These are phyloP conservation scores for Tanypteryx hageni DNA, from an alignment of 2,888 invertebrate species.

Conservation along the genomic window DNA sequence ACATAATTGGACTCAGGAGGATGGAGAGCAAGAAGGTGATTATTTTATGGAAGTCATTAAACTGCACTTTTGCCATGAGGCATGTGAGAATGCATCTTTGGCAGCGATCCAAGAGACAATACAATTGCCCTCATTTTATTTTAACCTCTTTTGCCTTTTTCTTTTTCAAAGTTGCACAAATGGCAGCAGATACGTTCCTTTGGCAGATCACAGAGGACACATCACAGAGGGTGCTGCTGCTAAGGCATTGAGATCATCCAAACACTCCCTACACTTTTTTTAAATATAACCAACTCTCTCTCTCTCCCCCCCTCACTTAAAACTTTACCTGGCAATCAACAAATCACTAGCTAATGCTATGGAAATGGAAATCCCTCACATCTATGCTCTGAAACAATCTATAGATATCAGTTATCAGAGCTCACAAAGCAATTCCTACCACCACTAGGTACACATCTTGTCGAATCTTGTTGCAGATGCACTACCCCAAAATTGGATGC, in stretches of 20 bases:
- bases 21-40: background rate
- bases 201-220: constrained; percentile 30
- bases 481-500: background rate
- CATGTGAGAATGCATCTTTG: constrained; percentile 44
- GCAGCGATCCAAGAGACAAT: constrained; percentile 26
- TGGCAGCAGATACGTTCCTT: constrained; percentile 34
- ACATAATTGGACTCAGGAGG: background rate
- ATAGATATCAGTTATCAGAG: background rate
- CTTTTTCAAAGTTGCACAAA: background rate
- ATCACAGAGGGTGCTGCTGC: constrained; percentile 4
- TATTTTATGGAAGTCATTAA: background rate
- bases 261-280: background rate
- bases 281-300: background rate
- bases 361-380: constrained; percentile 21
- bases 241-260: constrained; percentile 50
- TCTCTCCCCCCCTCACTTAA: background rate
- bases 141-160: background rate
- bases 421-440: background rate
- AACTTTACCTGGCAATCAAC: background rate
- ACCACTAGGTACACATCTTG: background rate
- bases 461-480: background rate
- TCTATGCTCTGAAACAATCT: background rate
- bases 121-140: background rate
- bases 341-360: constrained; percentile 23
- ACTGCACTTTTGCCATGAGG: constrained; percentile 4